These are phyloP conservation scores for Acleris laterana DNA, from an alignment of 2,888 invertebrate genomes.

Conservation along the genomic window DNA sequence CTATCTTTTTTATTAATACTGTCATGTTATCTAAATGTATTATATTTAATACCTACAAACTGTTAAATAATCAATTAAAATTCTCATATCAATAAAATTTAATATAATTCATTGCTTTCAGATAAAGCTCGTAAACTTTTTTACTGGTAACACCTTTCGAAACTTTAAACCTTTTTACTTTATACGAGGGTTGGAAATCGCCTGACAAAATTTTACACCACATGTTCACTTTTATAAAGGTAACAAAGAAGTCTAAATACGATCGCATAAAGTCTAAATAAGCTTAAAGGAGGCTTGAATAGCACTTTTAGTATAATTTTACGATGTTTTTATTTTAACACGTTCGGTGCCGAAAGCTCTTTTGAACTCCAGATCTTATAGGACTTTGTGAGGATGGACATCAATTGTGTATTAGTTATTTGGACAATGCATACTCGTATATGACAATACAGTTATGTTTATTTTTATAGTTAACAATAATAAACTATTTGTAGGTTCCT, in stretches of 20 bases:
- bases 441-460: not conserved
- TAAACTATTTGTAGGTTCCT: not conserved
- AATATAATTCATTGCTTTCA: constrained; percentile 5
- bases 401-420: not conserved
- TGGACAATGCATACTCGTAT: not conserved
- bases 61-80: not conserved
- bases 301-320: not conserved
- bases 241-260: too few relatives aligned
- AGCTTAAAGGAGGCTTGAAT: too few relatives aligned
- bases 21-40: not conserved
- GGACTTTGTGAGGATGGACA: too few relatives aligned
- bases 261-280: too few relatives aligned
- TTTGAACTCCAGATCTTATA: too few relatives aligned
- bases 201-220: not conserved
- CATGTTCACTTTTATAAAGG: too few relatives aligned
- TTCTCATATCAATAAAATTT: constrained; percentile 1
- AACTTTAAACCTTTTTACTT: not conserved
- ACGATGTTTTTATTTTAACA: not conserved
- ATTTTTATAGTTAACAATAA: not conserved
- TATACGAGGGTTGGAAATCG: not conserved
- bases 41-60: not conserved
- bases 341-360: too few relatives aligned
- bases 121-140: not conserved
- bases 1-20: not conserved
- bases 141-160: not conserved